phyloP scores from a whole-genome alignment of 2,797 vertebrate genomes.

The Alcedo quadribrachys region DNA sequence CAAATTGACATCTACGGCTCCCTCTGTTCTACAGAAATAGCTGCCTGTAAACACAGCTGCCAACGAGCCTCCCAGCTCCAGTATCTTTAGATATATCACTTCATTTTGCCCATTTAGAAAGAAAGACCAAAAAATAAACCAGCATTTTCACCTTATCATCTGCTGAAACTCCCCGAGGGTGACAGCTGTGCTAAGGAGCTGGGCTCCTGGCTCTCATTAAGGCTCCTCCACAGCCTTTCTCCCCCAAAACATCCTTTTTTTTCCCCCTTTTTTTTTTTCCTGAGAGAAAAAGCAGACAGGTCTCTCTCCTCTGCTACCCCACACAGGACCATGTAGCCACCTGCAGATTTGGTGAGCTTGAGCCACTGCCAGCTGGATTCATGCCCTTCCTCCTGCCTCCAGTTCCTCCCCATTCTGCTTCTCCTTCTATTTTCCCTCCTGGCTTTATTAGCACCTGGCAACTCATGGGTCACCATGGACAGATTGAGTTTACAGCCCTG shows the following conservation, averaged over 20 bases:
- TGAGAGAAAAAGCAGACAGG: neutral
- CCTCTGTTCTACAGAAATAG: slow-evolving; percentile 26
- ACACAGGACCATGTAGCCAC: fast-evolving
- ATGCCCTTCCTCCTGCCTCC: neutral
- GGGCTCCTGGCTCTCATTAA: neutral
- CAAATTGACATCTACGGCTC: neutral
- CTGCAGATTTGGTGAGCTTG: neutral
- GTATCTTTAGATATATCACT: neutral
- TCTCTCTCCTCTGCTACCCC: neutral
- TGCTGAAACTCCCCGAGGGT: neutral
- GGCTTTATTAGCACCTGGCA: neutral
- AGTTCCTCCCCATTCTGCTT: neutral
- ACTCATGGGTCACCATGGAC: fast-evolving
- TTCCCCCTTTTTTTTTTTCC: neutral
- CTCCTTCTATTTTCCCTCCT: neutral
- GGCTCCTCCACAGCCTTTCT: neutral
- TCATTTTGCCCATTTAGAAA: neutral
- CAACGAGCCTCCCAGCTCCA: neutral
- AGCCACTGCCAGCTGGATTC: slow-evolving; percentile 2
- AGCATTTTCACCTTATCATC: neutral
- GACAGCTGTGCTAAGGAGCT: neutral
- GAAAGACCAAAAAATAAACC: neutral
- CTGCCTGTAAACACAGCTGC: slow-evolving; percentile 45
- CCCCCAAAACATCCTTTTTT: neutral
- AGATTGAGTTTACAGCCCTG: neutral